These are phyloP conservation scores for Trichomycterus rosablanca DNA, from an alignment of 2,113 vertebrate species.

Conservation along the genomic window DNA sequence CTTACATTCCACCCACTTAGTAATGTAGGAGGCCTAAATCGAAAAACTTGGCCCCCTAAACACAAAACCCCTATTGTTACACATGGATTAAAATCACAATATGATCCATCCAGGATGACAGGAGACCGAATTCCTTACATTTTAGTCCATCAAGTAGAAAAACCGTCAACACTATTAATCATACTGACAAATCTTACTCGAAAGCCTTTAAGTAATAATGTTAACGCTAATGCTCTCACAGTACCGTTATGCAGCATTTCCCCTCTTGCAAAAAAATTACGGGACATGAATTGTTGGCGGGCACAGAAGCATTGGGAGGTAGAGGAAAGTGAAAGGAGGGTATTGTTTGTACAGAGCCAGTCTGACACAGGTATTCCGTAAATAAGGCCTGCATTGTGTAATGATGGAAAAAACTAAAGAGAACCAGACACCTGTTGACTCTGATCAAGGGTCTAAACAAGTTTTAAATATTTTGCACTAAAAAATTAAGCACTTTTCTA, in stretches of 20 bases:
- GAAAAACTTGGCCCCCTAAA: slow-evolving; percentile 5
- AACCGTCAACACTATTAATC: not conserved
- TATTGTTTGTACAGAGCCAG: slow-evolving; percentile 65
- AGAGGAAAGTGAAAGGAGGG: slow-evolving; percentile 59
- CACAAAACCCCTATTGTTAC: slow-evolving; percentile 37
- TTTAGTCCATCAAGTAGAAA: slow-evolving; percentile 11
- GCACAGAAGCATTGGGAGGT: slow-evolving; percentile 23
- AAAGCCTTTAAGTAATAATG: not conserved
- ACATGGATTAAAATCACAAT: slow-evolving; percentile 27
- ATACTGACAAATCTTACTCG: not conserved
- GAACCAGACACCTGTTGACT: slow-evolving; percentile 57
- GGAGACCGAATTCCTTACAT: slow-evolving; percentile 6
- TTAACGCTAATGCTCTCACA: too few relatives aligned
- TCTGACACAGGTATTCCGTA: slow-evolving; percentile 70
- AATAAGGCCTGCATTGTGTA: slow-evolving; percentile 65
- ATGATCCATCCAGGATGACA: slow-evolving; percentile 21
- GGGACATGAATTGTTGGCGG: slow-evolving; percentile 44
- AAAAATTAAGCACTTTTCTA: slow-evolving; percentile 18
- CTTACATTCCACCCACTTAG: slow-evolving; percentile 19
- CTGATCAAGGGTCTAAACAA: slow-evolving; percentile 28
- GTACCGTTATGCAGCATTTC: too few relatives aligned
- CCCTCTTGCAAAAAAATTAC: slow-evolving; percentile 35
- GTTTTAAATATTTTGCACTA: slow-evolving; percentile 1
- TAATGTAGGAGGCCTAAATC: slow-evolving; percentile 5
- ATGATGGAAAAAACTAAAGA: slow-evolving; percentile 31